Evolutionary conservation across 2,113 vertebrate genomes (phyloP), one percentile per base, ranked within the genome.

Genomic region (Grallaria varia): DNA sequence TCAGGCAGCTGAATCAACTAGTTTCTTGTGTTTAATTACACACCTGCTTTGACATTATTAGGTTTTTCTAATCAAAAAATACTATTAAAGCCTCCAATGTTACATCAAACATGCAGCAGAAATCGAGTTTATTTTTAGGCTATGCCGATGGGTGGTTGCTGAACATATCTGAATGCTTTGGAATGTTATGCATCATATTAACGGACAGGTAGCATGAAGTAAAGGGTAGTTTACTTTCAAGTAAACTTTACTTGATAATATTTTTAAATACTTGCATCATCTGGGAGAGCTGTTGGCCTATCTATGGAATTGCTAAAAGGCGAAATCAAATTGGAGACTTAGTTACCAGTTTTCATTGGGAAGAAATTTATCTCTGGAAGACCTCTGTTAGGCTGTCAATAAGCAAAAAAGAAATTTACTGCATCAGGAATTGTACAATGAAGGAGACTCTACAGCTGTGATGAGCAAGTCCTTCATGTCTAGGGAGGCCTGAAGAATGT

Each of bases 11-110:
- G 76, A 72, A 78, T 87, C 72, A 96, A 75, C 66, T 40, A 68
- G 52, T 86, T 94, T 84, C n/a, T 63, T 94, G 31, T 20, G 49
- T 97, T 87, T 87, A 89, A 76, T 81, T 92, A 75, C 50, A 79
- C 40, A 83, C 25, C 56, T 84, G 39, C 23, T 74, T 94, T 93
- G 64, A 67, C 40, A n/a, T 39, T 33, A 60, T 88, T 59, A 72
- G 30, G 12, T 42, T 81, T 89, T 90, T 75, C 73, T 84, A 84
- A 74, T 88, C 4, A 81, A 86, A 63, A 87, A 78, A 20, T 28
- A 81, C 19, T 80, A 30, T 84, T 71, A 58, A 55, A 67, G 87
- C 45, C 47, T 86, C 47, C 24, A 27, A 33, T 76, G 87, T 49
- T 45, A 3, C 82, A 82, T 72, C 75, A 82, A 87, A 69, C 49